Conservation (phyloP, 2,888 invertebrate species). For the Drosophila tripunctata region DNA sequence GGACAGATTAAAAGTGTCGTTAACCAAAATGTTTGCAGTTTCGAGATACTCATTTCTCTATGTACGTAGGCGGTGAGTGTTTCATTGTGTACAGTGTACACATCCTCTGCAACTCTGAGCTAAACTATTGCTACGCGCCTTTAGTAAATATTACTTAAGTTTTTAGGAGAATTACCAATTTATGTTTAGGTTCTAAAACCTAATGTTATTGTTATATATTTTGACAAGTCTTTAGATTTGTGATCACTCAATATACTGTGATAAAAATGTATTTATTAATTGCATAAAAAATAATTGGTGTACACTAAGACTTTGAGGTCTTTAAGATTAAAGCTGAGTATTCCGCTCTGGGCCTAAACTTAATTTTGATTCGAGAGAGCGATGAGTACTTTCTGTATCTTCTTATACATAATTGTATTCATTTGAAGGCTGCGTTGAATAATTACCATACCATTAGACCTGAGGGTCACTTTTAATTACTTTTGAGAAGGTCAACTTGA, state of each 20-base stretch:
- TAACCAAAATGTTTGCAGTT: slow-evolving; percentile 73
- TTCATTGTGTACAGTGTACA: slow-evolving; percentile 7
- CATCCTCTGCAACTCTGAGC: slow-evolving; percentile 5
- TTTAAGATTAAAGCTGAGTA: too few relatives aligned
- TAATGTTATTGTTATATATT: too few relatives aligned
- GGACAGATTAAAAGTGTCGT: slow-evolving; percentile 83
- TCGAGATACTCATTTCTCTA: background rate
- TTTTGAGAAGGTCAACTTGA: slow-evolving; percentile 81
- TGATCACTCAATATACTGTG: too few relatives aligned
- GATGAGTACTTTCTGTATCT: background rate
- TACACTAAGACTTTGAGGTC: too few relatives aligned
- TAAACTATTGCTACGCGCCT: too few relatives aligned
- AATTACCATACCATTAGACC: slow-evolving; percentile 80
- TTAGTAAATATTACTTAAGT: too few relatives aligned
- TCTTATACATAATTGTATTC: background rate
- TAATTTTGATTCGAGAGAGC: background rate
- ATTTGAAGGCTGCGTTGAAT: slow-evolving; percentile 57
- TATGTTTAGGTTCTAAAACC: too few relatives aligned
- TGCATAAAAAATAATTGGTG: too few relatives aligned
- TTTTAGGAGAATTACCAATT: too few relatives aligned
- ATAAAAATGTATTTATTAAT: too few relatives aligned
- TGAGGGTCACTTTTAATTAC: slow-evolving; percentile 83
- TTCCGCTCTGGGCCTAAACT: too few relatives aligned
- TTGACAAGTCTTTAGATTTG: too few relatives aligned
- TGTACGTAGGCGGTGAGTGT: slow-evolving; percentile 3